phyloP scores from a whole-genome alignment of 2,888 invertebrate species.

The Tetranychus truncatus region DNA sequence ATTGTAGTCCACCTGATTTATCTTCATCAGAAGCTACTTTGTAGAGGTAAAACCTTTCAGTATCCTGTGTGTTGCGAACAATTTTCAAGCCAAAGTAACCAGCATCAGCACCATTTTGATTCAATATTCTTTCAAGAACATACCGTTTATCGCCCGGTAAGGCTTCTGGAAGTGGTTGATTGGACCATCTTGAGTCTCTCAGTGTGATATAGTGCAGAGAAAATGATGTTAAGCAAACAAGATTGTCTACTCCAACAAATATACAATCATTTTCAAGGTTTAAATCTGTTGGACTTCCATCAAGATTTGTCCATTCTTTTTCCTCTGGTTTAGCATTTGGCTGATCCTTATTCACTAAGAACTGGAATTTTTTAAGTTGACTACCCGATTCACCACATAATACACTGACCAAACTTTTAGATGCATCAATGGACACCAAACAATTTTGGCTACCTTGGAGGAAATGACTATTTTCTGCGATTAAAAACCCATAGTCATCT shows the following conservation, averaged over 20 bases:
- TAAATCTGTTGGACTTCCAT: neutral
- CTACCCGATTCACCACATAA: neutral
- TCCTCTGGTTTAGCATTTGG: neutral
- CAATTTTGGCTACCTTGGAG: neutral
- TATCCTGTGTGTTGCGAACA: neutral
- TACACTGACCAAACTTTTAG: neutral
- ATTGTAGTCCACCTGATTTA: neutral
- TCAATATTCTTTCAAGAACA: neutral
- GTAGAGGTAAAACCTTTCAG: neutral
- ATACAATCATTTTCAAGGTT: neutral
- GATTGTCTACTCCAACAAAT: neutral
- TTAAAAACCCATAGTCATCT: conserved; percentile 9
- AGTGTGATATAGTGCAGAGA: neutral
- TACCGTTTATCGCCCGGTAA: neutral
- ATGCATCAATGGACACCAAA: neutral
- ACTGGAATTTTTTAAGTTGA: neutral
- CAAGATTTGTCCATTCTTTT: neutral
- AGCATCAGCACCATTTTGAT: neutral
- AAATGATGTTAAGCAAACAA: neutral
- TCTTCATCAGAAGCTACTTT: neutral
- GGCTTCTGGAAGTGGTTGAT: conserved; percentile 5
- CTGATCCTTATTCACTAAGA: neutral
- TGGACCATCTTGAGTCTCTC: neutral
- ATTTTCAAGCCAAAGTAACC: neutral
- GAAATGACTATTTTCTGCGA: neutral